phyloP scores from a whole-genome alignment of 2,888 invertebrate genomes.

The Eupeodes luniger region DNA sequence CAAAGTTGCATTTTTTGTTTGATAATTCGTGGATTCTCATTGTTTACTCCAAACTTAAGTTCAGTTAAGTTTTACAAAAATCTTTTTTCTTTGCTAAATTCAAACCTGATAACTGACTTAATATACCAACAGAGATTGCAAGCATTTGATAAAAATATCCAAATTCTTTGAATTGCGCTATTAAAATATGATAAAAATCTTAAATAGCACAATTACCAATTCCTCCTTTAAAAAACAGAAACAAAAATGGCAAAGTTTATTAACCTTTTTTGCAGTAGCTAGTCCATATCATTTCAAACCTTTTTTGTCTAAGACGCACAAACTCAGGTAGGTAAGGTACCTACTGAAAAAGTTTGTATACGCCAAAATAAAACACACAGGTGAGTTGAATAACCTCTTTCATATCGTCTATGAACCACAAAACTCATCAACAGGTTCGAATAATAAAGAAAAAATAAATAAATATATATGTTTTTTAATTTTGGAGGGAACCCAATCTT shows the following conservation, averaged over 20 bases:
- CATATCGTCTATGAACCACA: conserved; percentile 46
- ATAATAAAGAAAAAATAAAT: conserved; percentile 1
- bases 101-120: too few relatives aligned
- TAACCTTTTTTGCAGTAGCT: conserved; percentile 11
- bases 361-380: conserved; percentile 21
- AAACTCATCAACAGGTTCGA: conserved; percentile 44
- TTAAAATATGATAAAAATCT: too few relatives aligned
- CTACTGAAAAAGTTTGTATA: neutral
- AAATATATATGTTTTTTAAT: neutral
- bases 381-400: conserved; percentile 41
- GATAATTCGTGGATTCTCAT: too few relatives aligned
- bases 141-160: too few relatives aligned
- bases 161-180: too few relatives aligned
- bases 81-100: too few relatives aligned
- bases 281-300: neutral
- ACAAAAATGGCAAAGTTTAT: conserved; percentile 13
- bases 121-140: too few relatives aligned
- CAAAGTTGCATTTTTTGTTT: too few relatives aligned
- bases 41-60: too few relatives aligned
- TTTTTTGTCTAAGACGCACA: conserved; percentile 1
- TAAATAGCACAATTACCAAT: too few relatives aligned
- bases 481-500: conserved; percentile 27
- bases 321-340: neutral
- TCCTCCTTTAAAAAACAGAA: neutral
- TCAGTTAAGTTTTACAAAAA: too few relatives aligned